Evolutionary conservation across 1,140 invertebrate species (phyloP).

Genomic region (Ectropis grisescens): DNA sequence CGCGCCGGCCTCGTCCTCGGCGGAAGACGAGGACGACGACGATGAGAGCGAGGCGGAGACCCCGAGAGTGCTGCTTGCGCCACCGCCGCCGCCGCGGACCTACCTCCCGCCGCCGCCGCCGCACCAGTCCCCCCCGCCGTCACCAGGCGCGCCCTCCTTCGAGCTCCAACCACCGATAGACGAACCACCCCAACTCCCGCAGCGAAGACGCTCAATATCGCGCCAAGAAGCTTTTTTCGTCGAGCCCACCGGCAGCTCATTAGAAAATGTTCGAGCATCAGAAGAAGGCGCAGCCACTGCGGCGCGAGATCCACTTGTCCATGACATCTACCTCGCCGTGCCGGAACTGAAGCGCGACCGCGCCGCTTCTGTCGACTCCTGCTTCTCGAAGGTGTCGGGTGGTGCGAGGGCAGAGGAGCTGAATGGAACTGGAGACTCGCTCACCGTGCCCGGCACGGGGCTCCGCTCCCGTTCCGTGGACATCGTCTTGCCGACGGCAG

Average conservation of each 20-base stretch:
- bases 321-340: constrained; percentile 86
- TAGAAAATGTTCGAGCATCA: constrained; percentile 75
- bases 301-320: constrained; percentile 68
- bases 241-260: constrained; percentile 76
- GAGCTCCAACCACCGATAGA: constrained; percentile 68
- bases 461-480: constrained; percentile 90
- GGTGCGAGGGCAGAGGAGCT: constrained; percentile 77
- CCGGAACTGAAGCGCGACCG: constrained; percentile 85
- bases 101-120: constrained; percentile 33
- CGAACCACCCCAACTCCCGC: constrained; percentile 47
- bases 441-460: constrained; percentile 76
- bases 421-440: constrained; percentile 71
- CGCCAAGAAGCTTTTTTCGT: constrained; percentile 85
- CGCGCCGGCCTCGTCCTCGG: constrained; percentile 61
- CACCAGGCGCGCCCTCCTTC: constrained; percentile 65
- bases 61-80: constrained; percentile 76
- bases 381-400: constrained; percentile 79
- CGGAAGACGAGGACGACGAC: constrained; percentile 70
- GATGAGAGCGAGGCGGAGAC: constrained; percentile 66
- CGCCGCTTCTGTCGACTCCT: constrained; percentile 88
- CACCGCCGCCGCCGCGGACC: constrained; percentile 70
- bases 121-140: constrained; percentile 68
- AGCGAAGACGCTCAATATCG: constrained; percentile 76
- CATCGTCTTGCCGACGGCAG: constrained; percentile 89
- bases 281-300: constrained; percentile 67